Evolutionary conservation across 2,797 vertebrate genomes (phyloP).

Genomic region (Hypotaenidia okinawae): DNA sequence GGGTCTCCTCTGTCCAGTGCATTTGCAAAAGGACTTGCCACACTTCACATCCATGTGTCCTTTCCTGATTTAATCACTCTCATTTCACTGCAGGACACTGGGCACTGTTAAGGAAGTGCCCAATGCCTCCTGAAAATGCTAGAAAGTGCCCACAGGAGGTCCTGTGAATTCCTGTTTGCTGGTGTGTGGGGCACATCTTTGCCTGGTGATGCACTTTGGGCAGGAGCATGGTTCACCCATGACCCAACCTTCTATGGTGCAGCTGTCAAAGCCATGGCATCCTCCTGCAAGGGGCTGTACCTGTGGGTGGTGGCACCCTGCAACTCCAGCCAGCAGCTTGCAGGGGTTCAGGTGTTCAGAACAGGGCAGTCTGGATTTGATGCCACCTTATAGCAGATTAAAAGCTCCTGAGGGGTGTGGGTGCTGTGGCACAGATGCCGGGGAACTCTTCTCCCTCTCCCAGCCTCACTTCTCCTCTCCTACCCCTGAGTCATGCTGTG

Average conservation of each 20-base stretch:
- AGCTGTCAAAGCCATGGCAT: neutral
- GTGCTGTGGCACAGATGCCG: neutral
- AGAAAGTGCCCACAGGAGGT: neutral
- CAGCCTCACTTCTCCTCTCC: neutral
- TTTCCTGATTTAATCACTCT: neutral
- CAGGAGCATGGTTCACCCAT: neutral
- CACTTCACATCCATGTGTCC: neutral
- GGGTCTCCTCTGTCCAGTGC: neutral
- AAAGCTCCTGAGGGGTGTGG: neutral
- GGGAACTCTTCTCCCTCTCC: neutral
- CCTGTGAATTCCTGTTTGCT: neutral
- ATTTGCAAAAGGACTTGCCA: neutral
- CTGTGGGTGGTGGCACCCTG: neutral
- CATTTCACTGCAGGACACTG: neutral
- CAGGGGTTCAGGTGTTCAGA: rapidly evolving
- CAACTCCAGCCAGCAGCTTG: neutral
- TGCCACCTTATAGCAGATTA: neutral
- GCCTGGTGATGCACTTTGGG: neutral
- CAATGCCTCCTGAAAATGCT: neutral
- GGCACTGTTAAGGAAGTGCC: neutral
- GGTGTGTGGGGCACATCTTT: neutral
- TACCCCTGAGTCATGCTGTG: neutral
- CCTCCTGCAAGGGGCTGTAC: neutral
- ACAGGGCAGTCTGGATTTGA: neutral
- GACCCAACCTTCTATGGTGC: neutral